Base-by-base conservation (phyloP, 2,113 vertebrate species). In the Pluvialis apricaria region DNA sequence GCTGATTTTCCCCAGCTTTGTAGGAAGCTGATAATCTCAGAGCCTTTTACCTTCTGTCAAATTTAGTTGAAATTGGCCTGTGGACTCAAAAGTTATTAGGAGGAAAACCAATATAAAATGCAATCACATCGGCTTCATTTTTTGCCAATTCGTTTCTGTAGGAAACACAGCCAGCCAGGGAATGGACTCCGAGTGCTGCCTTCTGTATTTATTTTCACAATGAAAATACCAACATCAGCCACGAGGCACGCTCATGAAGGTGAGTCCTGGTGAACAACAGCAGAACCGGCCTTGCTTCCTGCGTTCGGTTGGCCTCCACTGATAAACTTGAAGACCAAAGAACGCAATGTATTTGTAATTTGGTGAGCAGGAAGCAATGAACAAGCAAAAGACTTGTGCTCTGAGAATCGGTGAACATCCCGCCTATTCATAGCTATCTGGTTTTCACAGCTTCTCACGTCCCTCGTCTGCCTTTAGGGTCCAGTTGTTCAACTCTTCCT, bases 1-100 rank as follows among this genome's bases (percentile, higher is more conserved):
- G 93, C 77, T 86, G 80, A 51, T 94, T 86, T 92, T 84, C 42
- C 42, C 52, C 80, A 73, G 86, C 86, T 94, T 94, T 78, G 91
- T 78, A 71, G 94, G 96, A 94, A 92, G 57, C 55, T 64, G 94
- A 91, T 95, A 84, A 95, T 92, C 93, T 87, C 70, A 79, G 88
- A 86, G 24, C 52, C 49, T 97, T 96, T 91, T 75, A 89, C 93
- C 86, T 96, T 94, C 95, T 95, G 94, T 92, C 95, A 94, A 82
- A 91, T 84, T 36, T 75, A 95, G 69, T 44, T 40, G 9, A 94
- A 95, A 96, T 72, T 96, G 86, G 86, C 91, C 91, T 82, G 91
- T 15, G 24, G 86, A 79, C 66, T 83, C 86, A 82, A 45, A 94
- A 94, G 86, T 82, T 94, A 88, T 82, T 93, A 96, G 81, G 65